Base-by-base conservation (phyloP, 2,888 invertebrate genomes). In the Galerucella nymphaeae region DNA sequence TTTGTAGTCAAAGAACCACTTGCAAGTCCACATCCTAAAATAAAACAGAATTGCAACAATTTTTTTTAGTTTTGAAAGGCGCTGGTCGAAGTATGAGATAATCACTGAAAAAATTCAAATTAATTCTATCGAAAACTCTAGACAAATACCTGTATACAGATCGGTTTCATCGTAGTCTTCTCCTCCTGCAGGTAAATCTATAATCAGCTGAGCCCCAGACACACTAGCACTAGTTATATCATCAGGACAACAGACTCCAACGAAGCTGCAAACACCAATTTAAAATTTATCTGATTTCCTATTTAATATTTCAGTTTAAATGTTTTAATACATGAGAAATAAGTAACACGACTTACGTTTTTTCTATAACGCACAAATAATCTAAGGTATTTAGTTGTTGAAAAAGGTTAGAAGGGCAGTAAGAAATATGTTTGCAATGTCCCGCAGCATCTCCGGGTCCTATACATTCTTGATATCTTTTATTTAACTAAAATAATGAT, bases 181-280 rank as follows among this genome's bases (percentile, higher is more conserved):
- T 0, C 90, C 90, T 3, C 90, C 89, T 1, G 90, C 90, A 42
- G 91, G 84, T 0, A 89, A 86, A 66, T 88, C 86, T 77, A 83
- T 82, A 42, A 87, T 64, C 48, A 86, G 76, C 80, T 84, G 75
- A 80, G 88, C 75, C 78, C 86, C 81, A 70, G 84, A 74, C 72
- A 85, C 76, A 48, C 83, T 83, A 68, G 83, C 81, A 70, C 84
- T 76, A 23, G 85, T 79, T 77, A 86, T 83, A 74, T 88, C 87
- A 67, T 92, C 91, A 0, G 92, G 91, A 80, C 94, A 94, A 82
- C 94, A 95, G 16, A 93, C 90, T n/a, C 94, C 94, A 69, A 94
- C 89, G 53, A 91, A 87, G 66, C 89, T 89, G 73, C 30, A 78
- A 53, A 53, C 0, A 11, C 18, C 18, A 18, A 53, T 16, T 10